Percentiles rank a stretch among this genome's conserved stretches.
These are phyloP conservation scores for Poecile montanus DNA, from an alignment of 2,797 vertebrate genomes.

Conservation along the genomic window DNA sequence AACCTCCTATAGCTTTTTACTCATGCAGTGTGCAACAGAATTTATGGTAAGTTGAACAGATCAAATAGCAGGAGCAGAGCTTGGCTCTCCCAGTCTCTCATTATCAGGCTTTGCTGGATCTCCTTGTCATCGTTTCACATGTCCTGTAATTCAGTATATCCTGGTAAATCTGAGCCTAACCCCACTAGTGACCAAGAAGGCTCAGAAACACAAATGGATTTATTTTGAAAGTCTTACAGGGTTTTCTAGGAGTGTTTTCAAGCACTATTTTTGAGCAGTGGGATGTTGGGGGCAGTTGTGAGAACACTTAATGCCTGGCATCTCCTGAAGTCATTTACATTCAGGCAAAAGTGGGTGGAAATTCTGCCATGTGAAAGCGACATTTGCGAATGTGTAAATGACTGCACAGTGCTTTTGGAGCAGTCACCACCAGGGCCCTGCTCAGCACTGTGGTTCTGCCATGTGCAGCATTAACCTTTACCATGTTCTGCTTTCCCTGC, in stretches of 20 bases:
- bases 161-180: background rate
- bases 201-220: background rate
- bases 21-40: background rate
- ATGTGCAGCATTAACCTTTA: slow-evolving; percentile 56
- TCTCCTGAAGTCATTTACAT: slow-evolving; percentile 43
- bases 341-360: slow-evolving; percentile 58
- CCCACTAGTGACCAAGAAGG: background rate
- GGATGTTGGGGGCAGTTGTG: slow-evolving; percentile 39
- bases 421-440: background rate
- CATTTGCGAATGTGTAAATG: slow-evolving; percentile 60
- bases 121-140: background rate
- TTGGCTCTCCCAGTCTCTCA: background rate
- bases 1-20: background rate
- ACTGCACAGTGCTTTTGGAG: slow-evolving; percentile 13
- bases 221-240: background rate
- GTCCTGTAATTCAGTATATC: background rate
- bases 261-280: background rate
- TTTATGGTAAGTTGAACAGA: slow-evolving; percentile 8
- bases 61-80: background rate
- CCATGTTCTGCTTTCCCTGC: slow-evolving; percentile 29
- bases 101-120: slow-evolving; percentile 17
- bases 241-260: slow-evolving; percentile 20
- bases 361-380: slow-evolving; percentile 27
- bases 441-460: slow-evolving; percentile 8
- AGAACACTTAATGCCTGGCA: slow-evolving; percentile 54